Evolutionary conservation across 2,797 vertebrate species (phyloP).

Genomic region (Micropoecilia bifurca): DNA sequence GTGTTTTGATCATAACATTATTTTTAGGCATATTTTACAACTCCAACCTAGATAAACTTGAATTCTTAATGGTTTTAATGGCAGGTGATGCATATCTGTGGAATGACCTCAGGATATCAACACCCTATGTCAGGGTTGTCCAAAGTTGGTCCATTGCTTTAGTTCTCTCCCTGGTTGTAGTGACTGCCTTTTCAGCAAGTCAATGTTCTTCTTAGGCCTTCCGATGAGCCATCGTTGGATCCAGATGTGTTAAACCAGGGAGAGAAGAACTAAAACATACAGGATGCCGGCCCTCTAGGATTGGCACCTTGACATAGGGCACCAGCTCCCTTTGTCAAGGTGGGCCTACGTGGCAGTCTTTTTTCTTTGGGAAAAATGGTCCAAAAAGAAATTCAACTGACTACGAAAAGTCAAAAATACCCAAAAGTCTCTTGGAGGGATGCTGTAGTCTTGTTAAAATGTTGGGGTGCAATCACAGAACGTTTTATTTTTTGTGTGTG

Average conservation of each 20-base stretch:
- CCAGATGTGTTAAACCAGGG: too few species aligned
- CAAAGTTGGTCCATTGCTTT: too few species aligned
- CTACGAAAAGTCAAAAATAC: neutral
- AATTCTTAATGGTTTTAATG: neutral
- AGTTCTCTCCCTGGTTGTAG: too few species aligned
- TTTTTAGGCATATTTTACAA: neutral
- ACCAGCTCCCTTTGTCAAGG: neutral
- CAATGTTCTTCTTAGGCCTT: too few species aligned
- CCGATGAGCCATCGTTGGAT: too few species aligned
- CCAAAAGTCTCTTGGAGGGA: neutral
- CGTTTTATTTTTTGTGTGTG: too few species aligned
- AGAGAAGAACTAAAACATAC: too few species aligned
- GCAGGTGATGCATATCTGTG: neutral
- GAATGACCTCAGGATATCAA: neutral
- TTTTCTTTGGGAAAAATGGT: neutral
- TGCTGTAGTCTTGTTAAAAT: neutral
- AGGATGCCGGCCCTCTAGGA: too few species aligned
- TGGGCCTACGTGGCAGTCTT: neutral
- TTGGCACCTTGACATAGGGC: too few species aligned
- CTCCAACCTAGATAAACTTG: neutral
- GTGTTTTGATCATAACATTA: neutral
- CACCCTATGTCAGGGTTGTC: neutral
- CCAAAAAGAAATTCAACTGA: neutral
- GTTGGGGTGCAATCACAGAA: neutral
- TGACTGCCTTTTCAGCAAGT: too few species aligned